Conservation (phyloP, 2,797 vertebrate genomes). For the Emydoidea blandingii region DNA sequence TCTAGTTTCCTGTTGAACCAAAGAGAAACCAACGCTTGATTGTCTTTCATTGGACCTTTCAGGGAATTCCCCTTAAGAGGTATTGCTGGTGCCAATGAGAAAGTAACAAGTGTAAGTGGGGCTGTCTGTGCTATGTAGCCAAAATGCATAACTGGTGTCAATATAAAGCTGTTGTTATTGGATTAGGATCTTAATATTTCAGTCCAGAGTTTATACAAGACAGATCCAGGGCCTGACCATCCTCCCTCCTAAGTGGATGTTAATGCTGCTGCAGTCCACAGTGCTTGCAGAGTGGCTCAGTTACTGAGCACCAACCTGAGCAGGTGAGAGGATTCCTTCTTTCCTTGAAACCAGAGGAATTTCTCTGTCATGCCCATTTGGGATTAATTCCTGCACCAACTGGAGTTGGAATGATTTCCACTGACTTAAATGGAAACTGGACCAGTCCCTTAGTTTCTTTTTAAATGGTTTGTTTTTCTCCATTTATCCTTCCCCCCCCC, state of each 20-base stretch:
- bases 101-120: not conserved
- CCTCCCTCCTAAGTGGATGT: not conserved
- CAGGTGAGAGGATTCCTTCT: not conserved
- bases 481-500: not conserved
- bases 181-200: not conserved
- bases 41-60: not conserved
- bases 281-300: fast-evolving
- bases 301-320: not conserved
- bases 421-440: not conserved
- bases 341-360: not conserved
- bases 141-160: not conserved
- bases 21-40: not conserved
- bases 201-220: not conserved
- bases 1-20: not conserved
- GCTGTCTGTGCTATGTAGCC: not conserved
- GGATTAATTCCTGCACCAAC: not conserved
- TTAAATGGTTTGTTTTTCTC: not conserved
- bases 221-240: not conserved
- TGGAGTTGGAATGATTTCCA: not conserved
- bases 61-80: conserved; percentile 19
- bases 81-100: not conserved
- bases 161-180: not conserved
- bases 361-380: not conserved
- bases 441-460: not conserved
- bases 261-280: not conserved